A percentile compares a stretch with the other conserved stretches of the same genome.
These are phyloP conservation scores for Macrocentrus cingulum DNA, from an alignment of 1,140 invertebrate genomes.

Conservation along the genomic window DNA sequence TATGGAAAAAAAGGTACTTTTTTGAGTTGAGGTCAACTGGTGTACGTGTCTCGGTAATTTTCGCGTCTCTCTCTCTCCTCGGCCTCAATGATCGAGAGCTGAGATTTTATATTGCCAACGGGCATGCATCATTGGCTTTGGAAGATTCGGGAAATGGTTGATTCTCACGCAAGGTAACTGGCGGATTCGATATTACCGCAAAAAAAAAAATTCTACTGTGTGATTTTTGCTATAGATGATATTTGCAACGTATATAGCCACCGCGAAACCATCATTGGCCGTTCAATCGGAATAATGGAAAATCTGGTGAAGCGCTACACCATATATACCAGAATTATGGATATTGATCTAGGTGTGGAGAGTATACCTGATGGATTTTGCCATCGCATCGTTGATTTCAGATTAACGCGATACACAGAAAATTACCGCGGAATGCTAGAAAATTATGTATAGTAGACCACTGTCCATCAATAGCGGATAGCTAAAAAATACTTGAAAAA, in stretches of 20 bases:
- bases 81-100: too few species aligned
- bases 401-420: background rate
- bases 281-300: conserved; percentile 23
- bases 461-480: too few species aligned
- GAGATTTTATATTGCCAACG: too few species aligned
- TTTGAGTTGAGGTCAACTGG: too few species aligned
- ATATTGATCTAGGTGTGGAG: background rate
- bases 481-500: too few species aligned
- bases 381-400: background rate
- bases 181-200: background rate
- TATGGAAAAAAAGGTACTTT: too few species aligned
- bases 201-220: background rate
- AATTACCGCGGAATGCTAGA: background rate
- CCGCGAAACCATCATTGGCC: background rate
- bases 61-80: too few species aligned
- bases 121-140: background rate
- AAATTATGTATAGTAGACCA: too few species aligned
- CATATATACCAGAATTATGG: too few species aligned
- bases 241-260: conserved; percentile 5
- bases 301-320: conserved; percentile 1
- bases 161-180: background rate
- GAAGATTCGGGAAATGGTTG: conserved; percentile 5
- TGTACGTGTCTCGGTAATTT: too few species aligned
- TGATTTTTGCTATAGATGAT: conserved; percentile 1
- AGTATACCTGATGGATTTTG: background rate